phyloP scores from a whole-genome alignment of 2,888 invertebrate species.

The Dexiosoma caninum region DNA sequence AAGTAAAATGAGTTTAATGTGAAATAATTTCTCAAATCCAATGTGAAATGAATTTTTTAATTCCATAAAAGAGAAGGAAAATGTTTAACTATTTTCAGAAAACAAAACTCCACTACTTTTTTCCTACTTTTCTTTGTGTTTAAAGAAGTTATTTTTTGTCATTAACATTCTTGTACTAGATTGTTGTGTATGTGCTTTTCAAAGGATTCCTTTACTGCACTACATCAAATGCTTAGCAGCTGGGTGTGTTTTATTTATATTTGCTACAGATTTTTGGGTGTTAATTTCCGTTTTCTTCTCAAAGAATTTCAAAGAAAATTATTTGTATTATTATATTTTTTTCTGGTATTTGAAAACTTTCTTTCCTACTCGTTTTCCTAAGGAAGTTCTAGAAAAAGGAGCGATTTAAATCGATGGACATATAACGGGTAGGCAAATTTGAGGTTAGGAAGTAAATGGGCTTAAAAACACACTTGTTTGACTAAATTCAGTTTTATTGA shows the following conservation, averaged over 20 bases:
- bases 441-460: too few species aligned
- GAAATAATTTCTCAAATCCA: too few species aligned
- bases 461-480: too few species aligned
- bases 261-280: constrained; percentile 14
- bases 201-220: not conserved
- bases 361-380: not conserved
- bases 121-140: not conserved
- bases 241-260: constrained; percentile 10
- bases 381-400: too few species aligned
- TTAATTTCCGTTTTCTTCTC: constrained; percentile 34
- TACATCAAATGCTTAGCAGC: not conserved
- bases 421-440: too few species aligned
- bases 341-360: not conserved
- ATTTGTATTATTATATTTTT: not conserved
- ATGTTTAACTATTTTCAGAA: too few species aligned
- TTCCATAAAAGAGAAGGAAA: too few species aligned
- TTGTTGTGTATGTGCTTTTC: not conserved
- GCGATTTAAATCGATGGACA: too few species aligned
- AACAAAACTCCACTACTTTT: too few species aligned
- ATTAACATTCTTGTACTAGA: not conserved
- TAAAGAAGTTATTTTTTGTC: not conserved
- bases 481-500: too few species aligned
- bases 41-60: too few species aligned
- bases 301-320: not conserved
- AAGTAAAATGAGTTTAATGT: too few species aligned